Evolutionary conservation across 2,113 vertebrate genomes (phyloP).

Genomic region (Pelobates fuscus): DNA sequence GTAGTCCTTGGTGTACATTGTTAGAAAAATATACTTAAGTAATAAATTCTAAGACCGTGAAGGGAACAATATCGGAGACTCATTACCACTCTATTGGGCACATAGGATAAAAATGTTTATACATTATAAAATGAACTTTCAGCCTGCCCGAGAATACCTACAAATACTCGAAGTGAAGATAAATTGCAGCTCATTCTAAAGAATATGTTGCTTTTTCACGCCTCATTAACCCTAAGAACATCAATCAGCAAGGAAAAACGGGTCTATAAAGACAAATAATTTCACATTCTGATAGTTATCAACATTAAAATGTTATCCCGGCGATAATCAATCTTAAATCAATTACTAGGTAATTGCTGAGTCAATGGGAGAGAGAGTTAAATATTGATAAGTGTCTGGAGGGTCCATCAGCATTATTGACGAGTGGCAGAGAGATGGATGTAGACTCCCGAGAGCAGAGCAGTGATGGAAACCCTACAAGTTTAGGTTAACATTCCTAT

Average conservation of each 20-base stretch:
- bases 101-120: not conserved
- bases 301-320: constrained; percentile 62
- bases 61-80: not conserved
- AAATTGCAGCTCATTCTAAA: constrained; percentile 36
- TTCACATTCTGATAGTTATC: constrained; percentile 55
- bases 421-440: constrained; percentile 70
- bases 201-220: constrained; percentile 50
- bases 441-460: constrained; percentile 50
- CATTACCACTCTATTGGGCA: not conserved
- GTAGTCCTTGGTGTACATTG: no score
- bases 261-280: constrained; percentile 49
- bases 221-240: constrained; percentile 44
- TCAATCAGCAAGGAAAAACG: constrained; percentile 17
- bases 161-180: constrained; percentile 45
- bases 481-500: constrained; percentile 64
- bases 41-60: not conserved
- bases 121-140: constrained; percentile 20
- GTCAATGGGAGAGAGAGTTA: constrained; percentile 77
- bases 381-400: constrained; percentile 86
- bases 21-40: not conserved
- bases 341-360: constrained; percentile 82
- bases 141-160: constrained; percentile 23
- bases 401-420: constrained; percentile 75
- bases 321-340: constrained; percentile 85
- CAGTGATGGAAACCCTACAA: constrained; percentile 60